Percentiles rank a stretch among this genome's conserved stretches.
Conservation (phyloP, 2,797 vertebrate genomes). For the Triplophysa yarkandensis region DNA sequence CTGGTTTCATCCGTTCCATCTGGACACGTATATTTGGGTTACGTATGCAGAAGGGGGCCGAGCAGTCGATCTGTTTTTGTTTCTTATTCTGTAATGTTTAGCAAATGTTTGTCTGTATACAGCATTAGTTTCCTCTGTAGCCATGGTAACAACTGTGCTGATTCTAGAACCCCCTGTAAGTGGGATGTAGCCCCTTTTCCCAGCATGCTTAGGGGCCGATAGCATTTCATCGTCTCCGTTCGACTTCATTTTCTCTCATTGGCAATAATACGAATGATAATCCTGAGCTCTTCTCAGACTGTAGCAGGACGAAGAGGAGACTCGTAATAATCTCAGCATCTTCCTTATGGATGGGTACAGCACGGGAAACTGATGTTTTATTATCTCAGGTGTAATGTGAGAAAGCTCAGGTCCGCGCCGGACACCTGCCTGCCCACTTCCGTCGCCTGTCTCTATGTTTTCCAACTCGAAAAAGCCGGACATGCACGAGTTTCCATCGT, state of each 20-base stretch:
- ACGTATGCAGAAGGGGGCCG: conserved; percentile 11
- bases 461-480: not conserved
- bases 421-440: conserved; percentile 26
- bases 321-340: conserved; percentile 22
- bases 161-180: conserved; percentile 44
- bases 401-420: conserved; percentile 20
- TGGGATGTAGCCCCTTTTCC: conserved; percentile 29
- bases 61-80: conserved; percentile 1
- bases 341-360: conserved; percentile 41
- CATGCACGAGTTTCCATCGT: not conserved
- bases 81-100: not conserved
- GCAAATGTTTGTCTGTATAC: conserved; percentile 23
- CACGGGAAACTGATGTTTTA: conserved; percentile 32
- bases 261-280: conserved; percentile 73
- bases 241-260: conserved; percentile 66
- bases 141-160: conserved; percentile 54
- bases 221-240: conserved; percentile 49
- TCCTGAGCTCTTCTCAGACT: conserved; percentile 67
- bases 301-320: conserved; percentile 69
- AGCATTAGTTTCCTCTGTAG: conserved; percentile 53
- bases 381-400: conserved; percentile 58
- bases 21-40: conserved; percentile 39
- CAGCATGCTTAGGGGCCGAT: conserved; percentile 44
- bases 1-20: conserved; percentile 22
- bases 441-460: conserved; percentile 15